These are phyloP conservation scores for Peromyscus maniculatus DNA, from an alignment of 2,113 vertebrate genomes.

Conservation along the genomic window DNA sequence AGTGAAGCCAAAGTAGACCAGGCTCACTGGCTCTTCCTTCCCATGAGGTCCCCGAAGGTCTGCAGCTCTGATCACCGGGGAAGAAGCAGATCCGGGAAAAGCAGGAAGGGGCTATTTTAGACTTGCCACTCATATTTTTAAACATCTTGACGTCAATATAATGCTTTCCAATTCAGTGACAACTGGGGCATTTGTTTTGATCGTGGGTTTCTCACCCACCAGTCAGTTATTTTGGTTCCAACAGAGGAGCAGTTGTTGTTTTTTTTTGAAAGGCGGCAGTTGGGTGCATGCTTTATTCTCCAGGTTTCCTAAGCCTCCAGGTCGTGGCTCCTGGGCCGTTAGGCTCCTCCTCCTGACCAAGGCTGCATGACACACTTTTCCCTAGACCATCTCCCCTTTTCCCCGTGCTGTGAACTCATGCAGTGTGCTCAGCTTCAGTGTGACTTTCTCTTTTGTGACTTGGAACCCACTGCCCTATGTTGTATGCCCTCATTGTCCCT, in stretches of 20 bases:
- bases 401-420: too few species aligned
- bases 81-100: background rate
- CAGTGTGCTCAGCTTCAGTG: background rate
- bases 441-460: background rate
- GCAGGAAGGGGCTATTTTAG: background rate
- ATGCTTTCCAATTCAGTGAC: constrained; percentile 67
- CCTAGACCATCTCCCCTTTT: background rate
- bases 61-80: background rate
- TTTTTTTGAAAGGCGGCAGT: constrained; percentile 34
- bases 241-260: constrained; percentile 67
- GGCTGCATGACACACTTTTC: background rate
- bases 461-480: background rate
- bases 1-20: background rate
- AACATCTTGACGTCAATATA: constrained; percentile 70
- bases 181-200: constrained; percentile 29
- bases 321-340: background rate
- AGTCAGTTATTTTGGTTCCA: constrained; percentile 59
- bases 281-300: background rate
- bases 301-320: background rate
- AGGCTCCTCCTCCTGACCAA: background rate
- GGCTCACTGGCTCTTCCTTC: background rate
- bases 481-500: rapidly evolving
- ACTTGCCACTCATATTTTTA: constrained; percentile 63
- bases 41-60: background rate
- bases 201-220: constrained; percentile 51